Evolutionary conservation across 2,113 vertebrate genomes (phyloP), one percentile per base, ranked within the genome.

Genomic region (Calidris pugnax): DNA sequence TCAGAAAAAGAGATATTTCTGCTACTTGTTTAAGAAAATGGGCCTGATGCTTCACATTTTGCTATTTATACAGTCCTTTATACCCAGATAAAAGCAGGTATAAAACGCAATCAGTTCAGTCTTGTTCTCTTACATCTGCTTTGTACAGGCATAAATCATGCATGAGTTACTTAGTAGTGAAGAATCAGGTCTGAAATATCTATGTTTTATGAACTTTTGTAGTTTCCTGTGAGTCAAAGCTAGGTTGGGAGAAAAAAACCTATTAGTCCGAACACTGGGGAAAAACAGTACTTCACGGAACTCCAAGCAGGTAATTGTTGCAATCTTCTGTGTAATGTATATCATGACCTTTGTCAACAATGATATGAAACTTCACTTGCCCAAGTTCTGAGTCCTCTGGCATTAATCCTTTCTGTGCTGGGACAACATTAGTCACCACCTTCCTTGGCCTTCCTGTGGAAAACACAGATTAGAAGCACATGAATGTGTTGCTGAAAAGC

Each of bases 141-240:
- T 75, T 93, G 87, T 78, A 64, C 64, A 81, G 68, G 57, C 33
- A 96, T 94, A 95, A 95, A 96, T 96, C 72, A 97, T 96, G 75
- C 91, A 96, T 94, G 63, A 95, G 79, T 64, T 90, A 50, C 87
- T 95, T 86, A 72, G 71, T 35, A 71, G 50, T 50, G 75, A 82
- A 85, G 77, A 95, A 90, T 75, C 60, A 93, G 63, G 60, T 90
- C 81, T 85, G 47, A 91, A 92, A 69, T 90, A 84, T 74, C 78
- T 83, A 41, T 76, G 72, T 88, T 93, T 96, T 93, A 81, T 45
- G 64, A 93, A 84, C 60, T 84, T 77, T 30, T 7, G 0, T 84
- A 89, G 60, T 76, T 93, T 96, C 55, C 90, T 89, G 39, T 93
- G 75, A 92, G 30, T 84, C 51, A 87, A 90, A 95, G 39, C 24